phyloP scores from a whole-genome alignment of 2,888 invertebrate species.

The Philhelius pedissequus region DNA sequence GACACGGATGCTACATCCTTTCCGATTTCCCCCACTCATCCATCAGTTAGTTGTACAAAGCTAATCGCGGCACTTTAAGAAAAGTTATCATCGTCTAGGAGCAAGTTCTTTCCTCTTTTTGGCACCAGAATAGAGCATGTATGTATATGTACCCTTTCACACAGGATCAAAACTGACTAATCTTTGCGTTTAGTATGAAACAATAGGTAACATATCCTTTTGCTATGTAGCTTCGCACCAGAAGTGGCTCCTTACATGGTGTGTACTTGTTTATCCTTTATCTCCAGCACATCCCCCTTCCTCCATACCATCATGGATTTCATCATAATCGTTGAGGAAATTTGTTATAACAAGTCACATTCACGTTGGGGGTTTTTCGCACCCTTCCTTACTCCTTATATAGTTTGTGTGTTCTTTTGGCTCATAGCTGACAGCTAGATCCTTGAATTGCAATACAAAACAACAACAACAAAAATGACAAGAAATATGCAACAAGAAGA shows the following conservation, averaged over 20 bases:
- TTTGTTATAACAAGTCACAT: slow-evolving; percentile 53
- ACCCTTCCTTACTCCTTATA: background rate
- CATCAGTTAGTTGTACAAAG: slow-evolving; percentile 17
- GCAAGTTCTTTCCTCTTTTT: background rate
- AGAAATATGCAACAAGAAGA: slow-evolving; percentile 28
- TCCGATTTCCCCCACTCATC: background rate
- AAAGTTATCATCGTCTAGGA: slow-evolving; percentile 15
- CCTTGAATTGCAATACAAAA: slow-evolving; percentile 24
- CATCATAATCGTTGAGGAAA: slow-evolving; percentile 41
- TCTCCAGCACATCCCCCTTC: background rate
- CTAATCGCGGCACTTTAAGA: slow-evolving; percentile 45
- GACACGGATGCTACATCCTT: background rate
- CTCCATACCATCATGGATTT: background rate
- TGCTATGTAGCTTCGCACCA: slow-evolving; percentile 3
- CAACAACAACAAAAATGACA: background rate
- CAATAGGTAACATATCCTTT: slow-evolving; percentile 33
- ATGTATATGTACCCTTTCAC: background rate
- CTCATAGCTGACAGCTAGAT: slow-evolving; percentile 14
- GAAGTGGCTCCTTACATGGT: slow-evolving; percentile 23
- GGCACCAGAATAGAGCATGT: background rate
- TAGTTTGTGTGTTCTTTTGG: background rate
- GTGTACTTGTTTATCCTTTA: background rate
- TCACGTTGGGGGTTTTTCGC: slow-evolving; percentile 24
- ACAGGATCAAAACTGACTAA: slow-evolving; percentile 49
- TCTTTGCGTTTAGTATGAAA: slow-evolving; percentile 47